Evolutionary conservation across 2,888 invertebrate species (phyloP).

Genomic region (Brenthis hecate): DNA sequence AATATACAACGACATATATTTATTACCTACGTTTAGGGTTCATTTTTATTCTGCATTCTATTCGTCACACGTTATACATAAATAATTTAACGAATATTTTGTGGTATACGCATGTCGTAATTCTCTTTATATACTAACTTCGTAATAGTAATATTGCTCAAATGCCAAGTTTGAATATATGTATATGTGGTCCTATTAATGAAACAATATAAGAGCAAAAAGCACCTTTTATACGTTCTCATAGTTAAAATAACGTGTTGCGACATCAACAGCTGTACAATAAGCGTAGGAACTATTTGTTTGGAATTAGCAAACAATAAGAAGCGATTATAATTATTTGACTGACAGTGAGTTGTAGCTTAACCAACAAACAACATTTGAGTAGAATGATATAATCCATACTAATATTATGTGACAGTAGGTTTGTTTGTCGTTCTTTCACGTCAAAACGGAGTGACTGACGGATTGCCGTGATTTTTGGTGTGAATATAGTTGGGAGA

Average conservation of each 20-base stretch:
- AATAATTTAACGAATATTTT: conserved; percentile 6
- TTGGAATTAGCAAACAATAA: conserved; percentile 39
- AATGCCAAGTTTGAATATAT: conserved; percentile 15
- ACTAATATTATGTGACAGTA: no score
- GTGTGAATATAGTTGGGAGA: no score
- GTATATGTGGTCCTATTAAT: background rate
- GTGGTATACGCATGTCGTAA: conserved; percentile 5
- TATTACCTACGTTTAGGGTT: background rate
- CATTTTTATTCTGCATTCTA: background rate
- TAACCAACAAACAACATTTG: background rate
- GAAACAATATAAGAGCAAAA: conserved; percentile 31
- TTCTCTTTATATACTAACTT: conserved; percentile 2
- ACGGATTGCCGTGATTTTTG: no score
- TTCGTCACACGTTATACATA: background rate
- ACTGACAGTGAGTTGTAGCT: conserved; percentile 11
- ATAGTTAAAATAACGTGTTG: conserved; percentile 29
- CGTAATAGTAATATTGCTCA: conserved; percentile 19
- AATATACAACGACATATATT: background rate
- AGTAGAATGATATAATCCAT: no score
- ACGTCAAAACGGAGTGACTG: no score
- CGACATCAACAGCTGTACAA: conserved; percentile 31
- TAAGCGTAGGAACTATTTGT: conserved; percentile 35
- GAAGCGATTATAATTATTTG: conserved; percentile 32
- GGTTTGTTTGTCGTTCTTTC: no score
- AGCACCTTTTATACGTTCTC: conserved; percentile 29